Evolutionary conservation across 2,797 vertebrate genomes (phyloP), one percentile per base, ranked within the genome.

Genomic region (Aphelocoma californica): DNA sequence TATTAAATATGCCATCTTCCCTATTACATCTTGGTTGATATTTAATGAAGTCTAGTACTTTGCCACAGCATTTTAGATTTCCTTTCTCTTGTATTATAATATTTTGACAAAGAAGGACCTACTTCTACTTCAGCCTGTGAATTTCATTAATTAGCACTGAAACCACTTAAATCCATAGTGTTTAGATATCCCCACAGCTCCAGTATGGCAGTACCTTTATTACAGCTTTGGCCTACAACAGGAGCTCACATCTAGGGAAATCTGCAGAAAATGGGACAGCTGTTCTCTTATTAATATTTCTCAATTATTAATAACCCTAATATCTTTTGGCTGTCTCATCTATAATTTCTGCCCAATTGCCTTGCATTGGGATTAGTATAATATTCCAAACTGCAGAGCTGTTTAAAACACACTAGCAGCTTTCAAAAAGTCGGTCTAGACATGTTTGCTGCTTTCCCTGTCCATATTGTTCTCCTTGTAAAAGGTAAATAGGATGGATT

Each of bases 231-330:
- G 20, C n/a, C 66, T 84, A 12, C 32, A 58, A 44, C 0, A 8
- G 24, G 24, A 95, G 44, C 34, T 34, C 29, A 42, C 34, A 50
- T 83, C 42, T 69, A 65, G 34, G 45, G 54, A 50, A 60, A 91
- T 82, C 36, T 45, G 34, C 12, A 74, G 65, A 47, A 62, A 58
- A 65, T 14, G 17, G 11, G 45, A 78, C 58, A 80, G 40, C 77
- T 88, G 36, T 86, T 96, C 53, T 80, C 38, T 61, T 80, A 67
- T 60, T 85, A 89, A 74, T 94, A 78, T 53, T 89, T 81, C 58
- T 88, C 60, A 86, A 88, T 79, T 88, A 57, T 56, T 95, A 72
- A 90, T 81, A 86, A 44, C 60, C 84, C 32, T 78, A 50, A 48
- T 83, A 73, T 81, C 40, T 77, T 85, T 85, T 71, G 60, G 42